Evolutionary conservation across 2,797 vertebrate genomes (phyloP).

Genomic region (Girardinus metallicus): DNA sequence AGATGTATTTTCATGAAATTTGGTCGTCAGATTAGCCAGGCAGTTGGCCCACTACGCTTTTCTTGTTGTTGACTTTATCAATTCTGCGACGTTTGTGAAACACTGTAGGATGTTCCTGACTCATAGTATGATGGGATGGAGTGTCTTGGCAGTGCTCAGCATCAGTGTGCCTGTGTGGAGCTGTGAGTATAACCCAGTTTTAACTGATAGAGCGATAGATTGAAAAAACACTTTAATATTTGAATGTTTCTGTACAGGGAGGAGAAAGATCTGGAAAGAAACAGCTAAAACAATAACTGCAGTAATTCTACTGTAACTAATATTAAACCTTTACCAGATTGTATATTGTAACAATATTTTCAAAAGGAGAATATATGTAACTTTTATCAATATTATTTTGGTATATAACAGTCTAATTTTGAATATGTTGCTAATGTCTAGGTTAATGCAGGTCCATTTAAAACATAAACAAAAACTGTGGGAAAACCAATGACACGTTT

Average conservation of each 20-base stretch:
- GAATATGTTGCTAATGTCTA: not conserved
- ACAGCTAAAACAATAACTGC: not conserved
- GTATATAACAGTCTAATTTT: not conserved
- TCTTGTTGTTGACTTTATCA: not conserved
- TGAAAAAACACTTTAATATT: not conserved
- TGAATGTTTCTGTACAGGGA: not conserved
- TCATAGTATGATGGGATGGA: conserved; percentile 34
- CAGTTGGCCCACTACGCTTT: not conserved
- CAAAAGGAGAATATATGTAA: not conserved
- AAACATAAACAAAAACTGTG: not conserved
- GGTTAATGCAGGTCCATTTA: not conserved
- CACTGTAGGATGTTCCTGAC: conserved; percentile 40
- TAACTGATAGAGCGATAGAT: not conserved
- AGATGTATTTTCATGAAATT: conserved; percentile 28
- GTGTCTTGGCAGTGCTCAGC: conserved; percentile 34
- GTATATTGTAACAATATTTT: not conserved
- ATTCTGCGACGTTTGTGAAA: conserved; percentile 13
- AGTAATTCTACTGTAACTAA: not conserved
- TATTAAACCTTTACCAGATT: not conserved
- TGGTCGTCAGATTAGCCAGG: conserved; percentile 5
- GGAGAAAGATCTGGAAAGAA: not conserved
- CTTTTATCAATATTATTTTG: not conserved
- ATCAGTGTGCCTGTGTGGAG: conserved; percentile 36
- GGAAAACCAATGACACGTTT: not conserved
- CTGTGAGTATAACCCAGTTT: conserved; percentile 47